These are phyloP conservation scores for Hedychridium roseum DNA, from an alignment of 2,888 invertebrate genomes.

Conservation along the genomic window DNA sequence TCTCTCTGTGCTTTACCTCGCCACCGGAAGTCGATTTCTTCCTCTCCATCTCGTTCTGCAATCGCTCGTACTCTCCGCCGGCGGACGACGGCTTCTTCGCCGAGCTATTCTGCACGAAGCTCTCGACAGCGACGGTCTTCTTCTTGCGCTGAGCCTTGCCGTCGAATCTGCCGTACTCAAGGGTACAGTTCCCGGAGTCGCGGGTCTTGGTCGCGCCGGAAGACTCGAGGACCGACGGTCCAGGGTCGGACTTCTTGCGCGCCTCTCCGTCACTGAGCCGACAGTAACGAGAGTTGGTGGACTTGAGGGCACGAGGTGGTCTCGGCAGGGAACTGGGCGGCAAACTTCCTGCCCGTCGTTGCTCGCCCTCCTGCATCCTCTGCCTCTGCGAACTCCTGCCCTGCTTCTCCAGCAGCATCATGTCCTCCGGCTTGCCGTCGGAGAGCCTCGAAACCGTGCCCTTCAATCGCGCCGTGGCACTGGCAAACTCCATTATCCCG, in stretches of 20 bases:
- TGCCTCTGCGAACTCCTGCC: slow-evolving; percentile 81
- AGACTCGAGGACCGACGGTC: slow-evolving; percentile 46
- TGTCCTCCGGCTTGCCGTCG: slow-evolving; percentile 72
- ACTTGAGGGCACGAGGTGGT: slow-evolving; percentile 69
- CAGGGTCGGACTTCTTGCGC: slow-evolving; percentile 58
- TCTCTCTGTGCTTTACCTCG: slow-evolving; percentile 60
- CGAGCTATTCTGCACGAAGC: slow-evolving; percentile 32
- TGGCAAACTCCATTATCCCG: slow-evolving; percentile 62
- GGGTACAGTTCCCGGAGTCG: slow-evolving; percentile 61
- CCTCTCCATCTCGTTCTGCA: slow-evolving; percentile 65
- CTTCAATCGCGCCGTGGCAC: slow-evolving; percentile 50
- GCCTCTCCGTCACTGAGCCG: slow-evolving; percentile 58
- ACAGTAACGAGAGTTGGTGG: slow-evolving; percentile 55
- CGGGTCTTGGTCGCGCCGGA: slow-evolving; percentile 44
- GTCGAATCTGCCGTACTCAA: slow-evolving; percentile 57
- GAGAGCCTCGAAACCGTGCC: slow-evolving; percentile 53
- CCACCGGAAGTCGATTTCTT: slow-evolving; percentile 57
- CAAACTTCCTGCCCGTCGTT: slow-evolving; percentile 66
- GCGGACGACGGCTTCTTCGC: slow-evolving; percentile 38
- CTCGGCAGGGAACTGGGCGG: slow-evolving; percentile 78
- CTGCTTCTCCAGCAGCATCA: slow-evolving; percentile 78
- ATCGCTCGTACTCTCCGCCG: slow-evolving; percentile 74
- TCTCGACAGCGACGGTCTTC: slow-evolving; percentile 46
- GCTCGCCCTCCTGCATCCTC: slow-evolving; percentile 67
- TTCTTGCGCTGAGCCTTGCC: slow-evolving; percentile 51